Evolutionary conservation across 2,888 invertebrate genomes (phyloP), one percentile per base, ranked within the genome.

Genomic region (Pachliopta kotzebuea): DNA sequence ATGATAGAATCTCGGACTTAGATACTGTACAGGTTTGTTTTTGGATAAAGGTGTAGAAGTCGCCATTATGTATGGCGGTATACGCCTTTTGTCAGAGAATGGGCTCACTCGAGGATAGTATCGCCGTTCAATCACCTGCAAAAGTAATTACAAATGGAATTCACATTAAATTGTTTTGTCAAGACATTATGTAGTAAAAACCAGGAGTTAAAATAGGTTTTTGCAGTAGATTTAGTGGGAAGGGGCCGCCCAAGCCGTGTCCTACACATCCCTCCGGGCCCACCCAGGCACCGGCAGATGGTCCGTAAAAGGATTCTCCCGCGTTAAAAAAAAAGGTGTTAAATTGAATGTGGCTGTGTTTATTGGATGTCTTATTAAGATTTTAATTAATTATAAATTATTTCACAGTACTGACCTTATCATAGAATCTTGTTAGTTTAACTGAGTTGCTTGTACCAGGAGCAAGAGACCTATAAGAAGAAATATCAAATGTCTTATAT

Each of bases 391-490:
- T n/a, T 37, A 37, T 26, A 26, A 37, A 26, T 54, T 26, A 17
- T 18, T 24, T 23, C 4, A 42, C 18, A 49, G 7, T 62, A 73
- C 73, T 55, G 70, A 94, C 95, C 88, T 97, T 97, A 87, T 99
- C 99, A 84, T 98, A 98, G 90, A 99, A 99, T 77, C 98, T 93
- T 2, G 97, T 96, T 31, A 99, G 86, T 85, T 98, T 98, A 0
- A 99, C 98, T 11, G 98, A 95, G 81, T 98, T 98, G 65, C 98
- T 97, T 4, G 97, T 96, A 1, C 98, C 99, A 7, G 99, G 97
- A n/a, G 98, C 97, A 67, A 99, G 87, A 70, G 97, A 96, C 70
- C 97, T 95, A 68, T 80, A 91, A 86, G 4, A 18, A 7, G 6
- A 45, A 45, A 45, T 93, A 0, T 37, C 2, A 17, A 37, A n/a